phyloP scores from a whole-genome alignment of 2,113 vertebrate genomes.

The Platycercus adscitus region DNA sequence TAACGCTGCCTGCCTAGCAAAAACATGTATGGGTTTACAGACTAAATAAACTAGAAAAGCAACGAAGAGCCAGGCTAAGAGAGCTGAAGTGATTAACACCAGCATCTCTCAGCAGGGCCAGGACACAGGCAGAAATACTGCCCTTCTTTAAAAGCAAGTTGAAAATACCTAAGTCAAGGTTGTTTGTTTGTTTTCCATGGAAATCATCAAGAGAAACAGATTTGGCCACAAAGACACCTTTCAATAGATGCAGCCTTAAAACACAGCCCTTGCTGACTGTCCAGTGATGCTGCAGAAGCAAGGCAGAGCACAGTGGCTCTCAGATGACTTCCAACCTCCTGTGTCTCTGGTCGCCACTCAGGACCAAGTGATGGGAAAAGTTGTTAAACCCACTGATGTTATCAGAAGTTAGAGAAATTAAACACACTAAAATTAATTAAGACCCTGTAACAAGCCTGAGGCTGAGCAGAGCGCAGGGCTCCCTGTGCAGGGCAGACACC shows the following conservation, averaged over 20 bases:
- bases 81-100: neutral
- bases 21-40: fast-evolving
- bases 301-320: neutral
- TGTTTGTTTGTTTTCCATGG: neutral
- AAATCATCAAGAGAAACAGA: neutral
- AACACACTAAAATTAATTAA: neutral
- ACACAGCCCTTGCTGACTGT: neutral
- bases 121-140: neutral
- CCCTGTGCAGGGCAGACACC: neutral
- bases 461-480: neutral
- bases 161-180: neutral
- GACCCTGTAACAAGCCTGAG: neutral
- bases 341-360: fast-evolving
- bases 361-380: neutral
- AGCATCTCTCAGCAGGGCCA: neutral
- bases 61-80: neutral
- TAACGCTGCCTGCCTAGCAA: neutral
- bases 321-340: neutral
- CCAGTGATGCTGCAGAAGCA: neutral
- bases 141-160: neutral
- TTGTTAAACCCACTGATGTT: fast-evolving
- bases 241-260: fast-evolving
- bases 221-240: neutral
- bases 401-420: neutral
- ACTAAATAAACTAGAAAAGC: neutral